Conservation (phyloP, 2,113 vertebrate species). For the Apistogramma diplotaenia region DNA sequence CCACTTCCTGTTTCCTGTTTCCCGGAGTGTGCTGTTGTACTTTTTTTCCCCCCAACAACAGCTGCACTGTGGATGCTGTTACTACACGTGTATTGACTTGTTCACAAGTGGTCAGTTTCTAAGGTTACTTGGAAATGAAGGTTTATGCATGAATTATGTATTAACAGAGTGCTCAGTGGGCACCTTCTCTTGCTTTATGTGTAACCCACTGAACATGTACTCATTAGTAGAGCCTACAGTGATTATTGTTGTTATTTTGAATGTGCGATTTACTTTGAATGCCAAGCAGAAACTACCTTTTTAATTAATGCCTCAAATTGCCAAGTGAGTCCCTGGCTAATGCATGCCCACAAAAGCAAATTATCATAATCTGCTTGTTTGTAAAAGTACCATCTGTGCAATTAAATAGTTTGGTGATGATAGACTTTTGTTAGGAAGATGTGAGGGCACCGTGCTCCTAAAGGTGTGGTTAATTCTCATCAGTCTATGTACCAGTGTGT, state of each 20-base stretch:
- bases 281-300: constrained; percentile 20
- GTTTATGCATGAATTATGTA: constrained; percentile 30
- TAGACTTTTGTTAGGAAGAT: constrained; percentile 39
- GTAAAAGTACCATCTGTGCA: constrained; percentile 60
- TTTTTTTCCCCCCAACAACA: background rate
- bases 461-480: constrained; percentile 49
- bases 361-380: constrained; percentile 55
- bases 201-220: background rate
- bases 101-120: constrained; percentile 28
- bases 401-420: constrained; percentile 51
- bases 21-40: background rate
- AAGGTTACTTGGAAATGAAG: constrained; percentile 19
- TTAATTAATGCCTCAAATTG: constrained; percentile 44
- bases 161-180: background rate
- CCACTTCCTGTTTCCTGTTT: constrained; percentile 15
- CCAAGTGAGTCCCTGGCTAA: constrained; percentile 37
- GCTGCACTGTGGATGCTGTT: background rate
- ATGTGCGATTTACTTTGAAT: constrained; percentile 18
- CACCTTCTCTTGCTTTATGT: background rate
- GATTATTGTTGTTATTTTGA: background rate
- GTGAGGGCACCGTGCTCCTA: constrained; percentile 21
- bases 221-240: background rate
- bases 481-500: constrained; percentile 13
- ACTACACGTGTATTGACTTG: background rate
- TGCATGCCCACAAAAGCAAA: constrained; percentile 26